phyloP scores from a whole-genome alignment of 2,113 vertebrate species.

The Gambusia affinis region DNA sequence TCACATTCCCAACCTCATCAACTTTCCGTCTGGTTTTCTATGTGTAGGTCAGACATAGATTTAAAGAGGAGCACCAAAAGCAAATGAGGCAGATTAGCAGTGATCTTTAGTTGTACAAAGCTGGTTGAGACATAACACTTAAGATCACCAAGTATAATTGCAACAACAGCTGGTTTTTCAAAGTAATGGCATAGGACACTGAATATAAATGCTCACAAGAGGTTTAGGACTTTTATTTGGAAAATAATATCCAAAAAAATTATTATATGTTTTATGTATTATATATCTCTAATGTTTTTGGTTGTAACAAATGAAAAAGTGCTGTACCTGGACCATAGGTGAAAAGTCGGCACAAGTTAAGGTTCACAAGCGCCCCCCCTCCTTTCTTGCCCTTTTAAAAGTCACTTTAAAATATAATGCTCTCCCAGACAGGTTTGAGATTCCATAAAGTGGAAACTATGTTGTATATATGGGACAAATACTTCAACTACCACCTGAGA shows the following conservation, averaged over 20 bases:
- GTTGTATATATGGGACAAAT: not conserved
- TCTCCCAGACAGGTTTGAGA: no score
- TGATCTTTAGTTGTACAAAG: not conserved
- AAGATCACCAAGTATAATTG: no score
- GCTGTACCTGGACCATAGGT: not conserved
- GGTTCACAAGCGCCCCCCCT: not conserved
- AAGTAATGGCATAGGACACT: no score
- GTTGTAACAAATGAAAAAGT: not conserved
- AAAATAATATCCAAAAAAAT: not conserved
- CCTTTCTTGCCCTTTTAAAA: not conserved
- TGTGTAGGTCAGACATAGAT: no score
- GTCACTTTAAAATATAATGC: no score
- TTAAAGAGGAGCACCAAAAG: no score
- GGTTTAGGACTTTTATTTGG: not conserved
- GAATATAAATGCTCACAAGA: not conserved
- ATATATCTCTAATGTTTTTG: no score
- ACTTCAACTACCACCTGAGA: not conserved
- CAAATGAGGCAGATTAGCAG: no score
- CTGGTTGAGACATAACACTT: no score
- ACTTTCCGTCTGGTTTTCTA: no score
- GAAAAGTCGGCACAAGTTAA: slow-evolving; percentile 12
- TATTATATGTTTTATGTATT: not conserved
- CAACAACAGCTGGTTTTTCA: no score
- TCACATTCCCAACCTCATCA: no score
- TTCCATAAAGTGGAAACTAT: not conserved